Evolutionary conservation across 2,797 vertebrate genomes (phyloP), one percentile per base, ranked within the genome.

Genomic region (Lophius americanus): DNA sequence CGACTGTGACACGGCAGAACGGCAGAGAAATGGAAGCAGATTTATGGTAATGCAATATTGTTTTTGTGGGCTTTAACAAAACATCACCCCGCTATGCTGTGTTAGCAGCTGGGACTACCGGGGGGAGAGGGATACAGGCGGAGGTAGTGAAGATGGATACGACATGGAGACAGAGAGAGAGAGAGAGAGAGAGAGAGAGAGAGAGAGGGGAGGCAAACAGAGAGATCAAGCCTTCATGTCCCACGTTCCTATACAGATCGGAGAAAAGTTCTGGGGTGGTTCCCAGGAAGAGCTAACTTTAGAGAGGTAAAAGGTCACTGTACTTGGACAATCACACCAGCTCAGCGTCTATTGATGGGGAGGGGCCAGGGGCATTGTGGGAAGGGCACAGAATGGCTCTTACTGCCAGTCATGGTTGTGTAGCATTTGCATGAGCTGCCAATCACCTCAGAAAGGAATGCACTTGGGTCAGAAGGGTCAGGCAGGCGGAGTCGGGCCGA

Each of bases 391-490:
- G 78, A 87, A 91, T 89, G 89, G 78, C 92, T 92, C 89, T 89
- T 72, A 86, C 93, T 94, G 94, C 92, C 94, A 93, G 82, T 95
- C 94, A 94, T 80, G 60, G 73, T 57, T 85, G 89, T 85, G 86
- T 84, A 76, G 55, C 85, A 93, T 94, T 93, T 93, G 92, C 93
- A 94, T 91, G 90, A 90, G 83, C 92, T 93, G 95, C 91, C 95
- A 94, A 88, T 96, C 94, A 94, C 88, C 86, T 86, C 87, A 75
- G 91, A 89, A 89, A 92, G 93, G 93, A 94, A 95, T 94, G 93
- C 78, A 85, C 80, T 60, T 82, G 39, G 90, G 91, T 94, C 91
- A 92, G 84, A 35, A 74, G 89, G 92, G 93, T 95, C 92, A 80
- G 0, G 32, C 91, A 89, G 89, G 88, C 89, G 72, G 91, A 87